Base-by-base conservation (phyloP, 2,113 vertebrate species). In the Dolichotis patagonum region DNA sequence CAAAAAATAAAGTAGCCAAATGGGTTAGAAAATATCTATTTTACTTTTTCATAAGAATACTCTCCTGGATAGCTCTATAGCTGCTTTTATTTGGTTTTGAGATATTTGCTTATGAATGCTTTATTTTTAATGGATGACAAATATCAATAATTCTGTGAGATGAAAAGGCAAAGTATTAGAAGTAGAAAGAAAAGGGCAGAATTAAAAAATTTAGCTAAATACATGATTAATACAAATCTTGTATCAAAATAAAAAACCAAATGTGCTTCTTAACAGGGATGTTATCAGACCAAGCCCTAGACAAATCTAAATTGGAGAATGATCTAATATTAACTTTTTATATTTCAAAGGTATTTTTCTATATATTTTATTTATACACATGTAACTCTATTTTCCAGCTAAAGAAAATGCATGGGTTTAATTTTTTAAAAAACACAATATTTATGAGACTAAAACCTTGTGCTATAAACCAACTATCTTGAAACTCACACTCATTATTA, bases 381-480 rank as follows among this genome's bases (percentile, higher is more conserved):
- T 30, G 32, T 77, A 91, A 88, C 19, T 22, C 67, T 41, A 80
- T 46, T 20, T 46, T 65, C 95, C 20, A 96, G 52, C 26, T 95
- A 95, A 91, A 78, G 75, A 94, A 93, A 65, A 92, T 93, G 30
- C 32, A 95, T 6, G 92, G 60, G 62, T 91, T 88, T 91, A 89
- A 65, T 92, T 95, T n/a, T n/a, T n/a, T n/a, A 92, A 95, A 88
- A 94, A 93, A 41, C 65, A 91, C 4, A 65, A 56, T 83, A 13
- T 71, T 96, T 96, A 95, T 71, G 46, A 41, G 89, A 96, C 91
- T 38, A 6, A 96, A 90, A 85, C 90, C 11, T 95, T 81, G 30
- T 73, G 82, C 60, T 96, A 94, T 67, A 97, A 92, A 96, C 78
- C 80, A 75, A 91, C 69, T 94, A 86, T 71, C 62, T 91, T 93